phyloP scores from a whole-genome alignment of 2,888 invertebrate species.

The Erpobdella octoculata region DNA sequence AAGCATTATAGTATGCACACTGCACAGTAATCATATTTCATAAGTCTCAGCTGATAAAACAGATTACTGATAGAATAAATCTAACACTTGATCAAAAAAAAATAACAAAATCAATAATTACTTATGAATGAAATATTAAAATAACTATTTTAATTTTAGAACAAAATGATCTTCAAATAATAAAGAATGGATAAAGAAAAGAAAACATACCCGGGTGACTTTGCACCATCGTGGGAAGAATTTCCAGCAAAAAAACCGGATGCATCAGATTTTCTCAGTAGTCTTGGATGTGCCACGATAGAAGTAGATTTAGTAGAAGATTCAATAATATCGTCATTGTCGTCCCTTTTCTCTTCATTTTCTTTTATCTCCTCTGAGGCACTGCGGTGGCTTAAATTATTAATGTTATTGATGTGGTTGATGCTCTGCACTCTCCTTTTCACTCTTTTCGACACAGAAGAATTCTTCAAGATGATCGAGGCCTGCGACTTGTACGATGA shows the following conservation, averaged over 20 bases:
- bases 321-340: background rate
- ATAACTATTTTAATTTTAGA: background rate
- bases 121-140: too few relatives aligned
- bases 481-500: constrained; percentile 4
- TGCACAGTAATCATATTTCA: too few relatives aligned
- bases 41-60: too few relatives aligned
- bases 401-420: constrained; percentile 10
- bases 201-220: background rate
- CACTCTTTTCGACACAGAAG: background rate
- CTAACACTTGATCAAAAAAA: too few relatives aligned
- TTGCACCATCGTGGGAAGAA: background rate
- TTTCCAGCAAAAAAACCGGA: background rate
- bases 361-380: background rate
- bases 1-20: too few relatives aligned
- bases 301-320: background rate
- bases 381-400: background rate
- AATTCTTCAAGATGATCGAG: background rate
- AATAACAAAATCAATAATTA: too few relatives aligned
- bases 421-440: background rate
- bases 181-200: background rate
- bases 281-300: background rate
- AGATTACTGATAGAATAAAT: too few relatives aligned
- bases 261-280: background rate
- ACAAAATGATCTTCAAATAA: background rate
- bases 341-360: background rate